These are phyloP conservation scores for Rhimphoctona megacephalus DNA, from an alignment of 2,888 invertebrate species.

Conservation along the genomic window DNA sequence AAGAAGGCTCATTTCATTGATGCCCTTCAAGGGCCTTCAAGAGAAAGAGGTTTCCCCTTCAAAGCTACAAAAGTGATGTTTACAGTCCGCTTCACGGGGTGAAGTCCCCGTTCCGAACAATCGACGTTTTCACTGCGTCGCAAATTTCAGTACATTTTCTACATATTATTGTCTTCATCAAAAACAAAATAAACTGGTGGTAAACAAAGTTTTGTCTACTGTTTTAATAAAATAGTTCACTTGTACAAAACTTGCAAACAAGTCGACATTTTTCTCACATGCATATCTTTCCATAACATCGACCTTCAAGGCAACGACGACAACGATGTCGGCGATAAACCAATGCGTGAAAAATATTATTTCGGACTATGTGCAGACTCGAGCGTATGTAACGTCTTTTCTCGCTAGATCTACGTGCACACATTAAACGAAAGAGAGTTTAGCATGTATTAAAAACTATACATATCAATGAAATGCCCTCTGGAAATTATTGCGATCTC, in stretches of 20 bases:
- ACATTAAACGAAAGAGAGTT: neutral
- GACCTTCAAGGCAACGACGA: neutral
- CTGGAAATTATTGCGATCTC: neutral
- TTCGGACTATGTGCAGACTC: neutral
- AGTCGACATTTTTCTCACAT: neutral
- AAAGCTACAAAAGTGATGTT: neutral
- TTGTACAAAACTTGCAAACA: neutral
- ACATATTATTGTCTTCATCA: neutral
- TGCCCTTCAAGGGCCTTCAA: neutral
- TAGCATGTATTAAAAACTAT: neutral
- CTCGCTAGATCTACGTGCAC: neutral
- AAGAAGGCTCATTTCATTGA: neutral
- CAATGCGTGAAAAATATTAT: neutral
- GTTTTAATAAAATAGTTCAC: neutral
- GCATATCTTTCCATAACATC: neutral
- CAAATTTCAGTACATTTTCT: neutral
- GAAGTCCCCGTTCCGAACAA: neutral
- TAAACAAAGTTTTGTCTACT: neutral
- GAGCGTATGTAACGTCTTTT: neutral
- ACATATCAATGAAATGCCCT: conserved; percentile 14
- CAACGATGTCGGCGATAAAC: conserved; percentile 10
- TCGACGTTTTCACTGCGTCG: neutral
- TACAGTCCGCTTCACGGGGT: neutral
- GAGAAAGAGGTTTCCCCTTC: neutral
- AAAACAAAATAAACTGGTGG: neutral